A percentile compares a stretch with the other conserved stretches of the same genome.
Evolutionary conservation across 2,888 invertebrate species (phyloP).

Genomic region (Cerastoderma edule): DNA sequence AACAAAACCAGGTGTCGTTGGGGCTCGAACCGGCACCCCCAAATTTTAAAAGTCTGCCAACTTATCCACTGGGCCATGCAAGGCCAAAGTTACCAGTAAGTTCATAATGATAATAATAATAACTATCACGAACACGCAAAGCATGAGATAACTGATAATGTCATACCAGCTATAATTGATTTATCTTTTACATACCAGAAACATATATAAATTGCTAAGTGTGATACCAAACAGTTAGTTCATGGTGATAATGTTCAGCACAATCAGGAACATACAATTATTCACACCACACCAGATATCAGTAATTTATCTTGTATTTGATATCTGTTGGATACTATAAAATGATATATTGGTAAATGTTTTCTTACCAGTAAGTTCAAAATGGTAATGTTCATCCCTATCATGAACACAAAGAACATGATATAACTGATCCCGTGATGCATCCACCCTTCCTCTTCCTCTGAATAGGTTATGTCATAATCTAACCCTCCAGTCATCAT

Average conservation of each 20-base stretch:
- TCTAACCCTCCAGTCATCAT: constrained; percentile 84
- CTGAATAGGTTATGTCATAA: constrained; percentile 75
- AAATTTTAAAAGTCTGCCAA: no score
- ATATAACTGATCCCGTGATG: constrained; percentile 80
- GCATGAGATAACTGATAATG: no score
- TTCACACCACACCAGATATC: constrained; percentile 67
- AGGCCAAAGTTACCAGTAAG: constrained; percentile 83
- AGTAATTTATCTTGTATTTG: no score
- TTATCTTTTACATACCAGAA: no score
- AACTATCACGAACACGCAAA: constrained; percentile 78
- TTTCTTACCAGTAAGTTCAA: constrained; percentile 84
- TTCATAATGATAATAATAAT: constrained; percentile 84
- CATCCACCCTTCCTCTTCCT: constrained; percentile 26
- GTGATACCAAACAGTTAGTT: constrained; percentile 84
- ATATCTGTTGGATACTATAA: no score
- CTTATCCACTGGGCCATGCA: no score
- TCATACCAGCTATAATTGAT: no score
- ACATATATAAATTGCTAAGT: no score
- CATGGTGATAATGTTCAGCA: constrained; percentile 83
- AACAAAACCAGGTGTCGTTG: no score
- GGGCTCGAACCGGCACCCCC: no score
- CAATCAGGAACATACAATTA: constrained; percentile 78
- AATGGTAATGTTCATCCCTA: constrained; percentile 82
- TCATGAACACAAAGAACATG: constrained; percentile 82
- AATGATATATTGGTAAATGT: no score